Base-by-base conservation (phyloP, 1,140 invertebrate species). In the Leucophenga varia region DNA sequence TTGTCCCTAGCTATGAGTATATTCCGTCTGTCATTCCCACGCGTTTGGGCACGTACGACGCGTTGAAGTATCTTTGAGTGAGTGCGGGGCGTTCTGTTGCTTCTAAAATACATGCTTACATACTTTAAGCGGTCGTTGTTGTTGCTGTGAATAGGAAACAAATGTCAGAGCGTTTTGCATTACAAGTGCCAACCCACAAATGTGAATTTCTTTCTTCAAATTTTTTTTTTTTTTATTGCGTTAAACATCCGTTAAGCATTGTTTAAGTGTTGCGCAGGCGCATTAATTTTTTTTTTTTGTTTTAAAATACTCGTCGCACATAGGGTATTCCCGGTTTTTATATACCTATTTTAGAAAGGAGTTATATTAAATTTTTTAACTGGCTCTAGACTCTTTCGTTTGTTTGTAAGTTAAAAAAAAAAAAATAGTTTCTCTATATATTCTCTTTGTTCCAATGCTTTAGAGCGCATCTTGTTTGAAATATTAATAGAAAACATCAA, bases 1-100 rank as follows among this genome's bases (percentile, higher is more conserved):
- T 45, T 25, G 35, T 56, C 54, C 48, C 52, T 50, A 49, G n/a
- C n/a, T n/a, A n/a, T n/a, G n/a, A n/a, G n/a, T n/a, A n/a, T n/a
- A n/a, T n/a, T n/a, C n/a, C n/a, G n/a, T n/a, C 54, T 58, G 60
- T 63, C 63, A 65, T 65, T 65, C 63, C 63, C 63, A 65, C 63
- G 63, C 63, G 67, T 67, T 56, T 65, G 63, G 63, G 63, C 63
- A 65, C 63, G 63, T 65, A 65, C 63, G 63, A 65, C 63, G 63
- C 47, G 59, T 36, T 60, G 49, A 57, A 61, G 47, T 54, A 52
- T 39, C 31, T 42, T 22, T 17, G 12, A 17, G 35, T 18, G 12
- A 17, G 7, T 37, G 10, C 35, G 6, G 35, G 14, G 22, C 22
- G 22, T 6, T 10, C 32, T 14, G 8, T n/a, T 34, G 7, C 32